A percentile compares a stretch with the other conserved stretches of the same genome.
Conservation (phyloP, 2,113 vertebrate genomes). For the Xyliphius kryptos region DNA sequence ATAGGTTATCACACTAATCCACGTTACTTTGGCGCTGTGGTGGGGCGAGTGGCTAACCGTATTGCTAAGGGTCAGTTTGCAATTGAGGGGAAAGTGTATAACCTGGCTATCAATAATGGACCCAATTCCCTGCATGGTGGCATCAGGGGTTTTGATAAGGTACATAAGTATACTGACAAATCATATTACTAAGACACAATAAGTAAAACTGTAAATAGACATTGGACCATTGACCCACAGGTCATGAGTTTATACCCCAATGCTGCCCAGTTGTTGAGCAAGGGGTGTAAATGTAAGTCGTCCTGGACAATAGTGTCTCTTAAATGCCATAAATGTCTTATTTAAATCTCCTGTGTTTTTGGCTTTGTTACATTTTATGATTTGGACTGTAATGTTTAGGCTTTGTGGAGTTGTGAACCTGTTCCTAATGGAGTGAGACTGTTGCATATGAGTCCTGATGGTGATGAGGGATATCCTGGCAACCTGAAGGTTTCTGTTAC, state of each 20-base stretch:
- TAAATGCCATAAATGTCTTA: too few relatives aligned
- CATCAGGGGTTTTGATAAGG: constrained; percentile 84
- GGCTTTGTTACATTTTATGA: too few relatives aligned
- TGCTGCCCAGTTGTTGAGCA: too few relatives aligned
- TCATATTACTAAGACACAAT: too few relatives aligned
- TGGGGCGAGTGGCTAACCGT: constrained; percentile 89
- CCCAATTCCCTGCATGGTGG: constrained; percentile 90
- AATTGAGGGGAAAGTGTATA: constrained; percentile 69
- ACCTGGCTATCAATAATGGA: constrained; percentile 76
- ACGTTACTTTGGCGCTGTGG: constrained; percentile 77
- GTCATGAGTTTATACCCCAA: too few relatives aligned
- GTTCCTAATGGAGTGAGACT: constrained; percentile 72
- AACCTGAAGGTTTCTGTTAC: constrained; percentile 78
- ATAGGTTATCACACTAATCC: constrained; percentile 78
- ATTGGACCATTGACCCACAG: too few relatives aligned
- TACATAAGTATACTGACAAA: too few relatives aligned
- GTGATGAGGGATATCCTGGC: constrained; percentile 89
- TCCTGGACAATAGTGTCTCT: too few relatives aligned
- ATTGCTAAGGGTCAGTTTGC: constrained; percentile 76
- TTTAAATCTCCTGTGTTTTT: too few relatives aligned
- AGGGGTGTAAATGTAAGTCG: too few relatives aligned
- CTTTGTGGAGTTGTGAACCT: constrained; percentile 73
- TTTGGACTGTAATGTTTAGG: too few relatives aligned
- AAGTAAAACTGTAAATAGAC: too few relatives aligned
- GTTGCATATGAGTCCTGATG: constrained; percentile 74